Base-by-base conservation (phyloP, 53 echinoderm and acorn worm genomes). In the Glandiceps talaboti region DNA sequence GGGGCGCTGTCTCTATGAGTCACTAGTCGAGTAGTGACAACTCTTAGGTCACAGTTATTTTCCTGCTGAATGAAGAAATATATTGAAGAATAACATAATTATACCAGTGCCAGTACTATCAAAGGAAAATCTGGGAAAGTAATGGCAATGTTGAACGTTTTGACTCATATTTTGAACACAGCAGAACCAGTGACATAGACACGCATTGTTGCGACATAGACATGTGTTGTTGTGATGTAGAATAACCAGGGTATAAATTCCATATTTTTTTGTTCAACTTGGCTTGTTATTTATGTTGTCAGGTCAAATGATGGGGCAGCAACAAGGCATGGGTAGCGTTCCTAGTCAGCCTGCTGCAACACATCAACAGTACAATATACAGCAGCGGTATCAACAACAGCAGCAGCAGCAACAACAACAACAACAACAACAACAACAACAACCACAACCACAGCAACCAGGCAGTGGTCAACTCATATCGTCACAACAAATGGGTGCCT, bases 401-500 rank as follows among this genome's bases (percentile, higher is more conserved):
- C 80, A 76, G 31, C 80, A 79, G 76, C 73, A 33, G 26, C 85
- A 83, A 33, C 90, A 90, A 77, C 83, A 84, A 30, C 75, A 80
- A 78, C 83, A 81, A 33, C 84, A 85, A 75, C 79, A 81, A 45
- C 80, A 76, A 72, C 80, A 79, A 72, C 73, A 33, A n/a, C 85
- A 83, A 33, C 90, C 86, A 77, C 83, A 84, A 30, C 75, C 77
- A 78, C 83, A 81, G 33, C 84, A 85, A 75, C 79, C 76, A 26
- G 85, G 88, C 74, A 86, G 77, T 74, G 86, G 79, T 75, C 92
- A 92, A 81, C 87, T 92, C 89, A 92, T 92, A 87, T 73, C 74
- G 0, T 88, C 77, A 30, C 83, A 85, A 73, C 88, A 79, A 1
- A 85, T 90, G 88, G 84, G 33, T 32, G 86, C 84, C 32, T 88